phyloP scores from a whole-genome alignment of 2,797 vertebrate genomes.

The Coluber constrictor region DNA sequence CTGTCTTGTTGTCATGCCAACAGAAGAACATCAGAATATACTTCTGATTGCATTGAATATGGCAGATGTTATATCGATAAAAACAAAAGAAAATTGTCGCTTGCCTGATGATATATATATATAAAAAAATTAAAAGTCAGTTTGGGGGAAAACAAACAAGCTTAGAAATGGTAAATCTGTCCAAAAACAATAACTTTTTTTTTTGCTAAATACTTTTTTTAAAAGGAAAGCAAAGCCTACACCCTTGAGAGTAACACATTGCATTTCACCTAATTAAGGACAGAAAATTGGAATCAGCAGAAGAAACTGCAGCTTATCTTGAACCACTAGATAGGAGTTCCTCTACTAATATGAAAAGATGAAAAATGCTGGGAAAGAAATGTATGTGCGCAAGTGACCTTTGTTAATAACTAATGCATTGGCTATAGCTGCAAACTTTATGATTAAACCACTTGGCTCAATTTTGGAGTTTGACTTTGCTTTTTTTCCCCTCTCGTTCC shows the following conservation, averaged over 20 bases:
- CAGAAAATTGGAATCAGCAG: not conserved
- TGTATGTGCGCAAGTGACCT: not conserved
- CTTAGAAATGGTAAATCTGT: not conserved
- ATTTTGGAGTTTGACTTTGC: not conserved
- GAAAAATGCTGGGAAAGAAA: not conserved
- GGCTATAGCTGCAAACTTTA: not conserved
- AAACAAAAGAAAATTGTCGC: slow-evolving; percentile 17
- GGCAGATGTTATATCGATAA: not conserved
- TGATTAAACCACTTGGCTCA: not conserved
- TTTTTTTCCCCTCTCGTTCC: not conserved
- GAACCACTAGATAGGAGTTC: not conserved
- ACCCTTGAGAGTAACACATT: not conserved
- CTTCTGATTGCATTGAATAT: slow-evolving; percentile 10
- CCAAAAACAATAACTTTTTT: not conserved
- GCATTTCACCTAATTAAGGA: not conserved
- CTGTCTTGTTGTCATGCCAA: slow-evolving; percentile 34
- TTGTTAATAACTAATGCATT: not conserved
- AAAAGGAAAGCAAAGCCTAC: not conserved
- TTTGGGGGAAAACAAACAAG: not conserved
- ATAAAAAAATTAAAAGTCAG: slow-evolving; percentile 17
- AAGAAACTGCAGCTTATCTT: not conserved
- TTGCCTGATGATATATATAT: not conserved
- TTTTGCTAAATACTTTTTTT: not conserved
- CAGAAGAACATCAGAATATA: slow-evolving; percentile 6
- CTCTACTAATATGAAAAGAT: not conserved